Base-by-base conservation (phyloP, 2,888 invertebrate genomes). In the Cyclophora albipunctata region DNA sequence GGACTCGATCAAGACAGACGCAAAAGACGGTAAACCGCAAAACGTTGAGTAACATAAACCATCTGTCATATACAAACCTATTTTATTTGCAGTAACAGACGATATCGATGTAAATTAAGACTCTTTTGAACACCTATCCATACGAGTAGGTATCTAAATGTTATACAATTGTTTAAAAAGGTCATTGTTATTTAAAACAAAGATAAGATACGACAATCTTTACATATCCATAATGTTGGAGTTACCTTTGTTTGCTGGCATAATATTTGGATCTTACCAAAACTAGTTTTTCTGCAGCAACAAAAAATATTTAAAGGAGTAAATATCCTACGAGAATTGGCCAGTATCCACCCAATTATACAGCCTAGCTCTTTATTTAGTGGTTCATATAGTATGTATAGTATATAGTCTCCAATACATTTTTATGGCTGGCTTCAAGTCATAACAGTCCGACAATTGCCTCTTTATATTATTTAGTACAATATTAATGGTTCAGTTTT, bases 131-230 rank as follows among this genome's bases (percentile, higher is more conserved):
- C 52, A 56, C 55, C 45, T 54, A 46, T 47, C 42, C 44, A 42
- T 49, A 34, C 47, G 45, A 20, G 20, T 20, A 20, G 20, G 7
- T 46, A 35, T 46, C 34, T 40, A 50, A 48, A 40, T 40, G 52
- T 42, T 53, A 47, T 51, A 55, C 53, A 59, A 53, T 58, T 56
- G 45, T 57, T 61, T 54, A 49, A 57, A 66, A 66, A 70, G 70
- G 65, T 67, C 63, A 64, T 66, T 66, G 67, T 57, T 64, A 64
- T 63, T 62, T 66, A 53, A 62, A 66, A 59, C 58, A 47, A 40
- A 56, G 69, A 73, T 72, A 72, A 67, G 63, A 64, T 63, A 64
- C 7, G 20, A 47, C 58, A 62, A 62, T 64, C 53, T 56, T 56
- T 53, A 46, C 47, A 51, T 55, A 60, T 47, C 57, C 50, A 51